These are phyloP conservation scores for Orchestes rusci DNA, from an alignment of 2,888 invertebrate species.

Conservation along the genomic window DNA sequence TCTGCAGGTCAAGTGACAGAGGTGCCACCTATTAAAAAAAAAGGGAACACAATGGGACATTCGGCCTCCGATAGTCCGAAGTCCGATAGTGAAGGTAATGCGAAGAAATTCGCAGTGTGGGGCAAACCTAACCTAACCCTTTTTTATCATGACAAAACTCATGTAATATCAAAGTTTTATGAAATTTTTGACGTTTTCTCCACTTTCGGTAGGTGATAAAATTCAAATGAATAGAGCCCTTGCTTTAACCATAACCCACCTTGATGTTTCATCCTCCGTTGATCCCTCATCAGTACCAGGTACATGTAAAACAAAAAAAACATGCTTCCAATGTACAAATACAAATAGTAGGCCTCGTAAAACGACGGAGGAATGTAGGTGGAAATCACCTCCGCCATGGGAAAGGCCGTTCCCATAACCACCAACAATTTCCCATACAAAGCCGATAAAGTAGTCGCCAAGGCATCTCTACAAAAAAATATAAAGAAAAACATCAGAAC, in stretches of 20 bases:
- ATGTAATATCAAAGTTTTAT: too few species aligned
- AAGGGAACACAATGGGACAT: too few species aligned
- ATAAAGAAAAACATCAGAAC: not conserved
- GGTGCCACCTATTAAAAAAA: too few species aligned
- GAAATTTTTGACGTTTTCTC: too few species aligned
- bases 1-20: too few species aligned
- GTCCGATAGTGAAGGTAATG: too few species aligned
- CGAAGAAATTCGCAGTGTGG: too few species aligned
- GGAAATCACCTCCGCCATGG: slow-evolving; percentile 93
- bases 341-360: slow-evolving; percentile 70
- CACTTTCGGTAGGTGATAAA: not conserved
- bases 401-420: slow-evolving; percentile 92
- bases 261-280: slow-evolving; percentile 34
- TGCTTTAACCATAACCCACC: slow-evolving; percentile 7
- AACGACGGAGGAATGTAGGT: slow-evolving; percentile 90
- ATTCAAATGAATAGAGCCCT: not conserved
- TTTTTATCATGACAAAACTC: too few species aligned
- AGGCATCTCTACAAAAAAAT: slow-evolving; percentile 61
- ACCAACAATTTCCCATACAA: slow-evolving; percentile 89
- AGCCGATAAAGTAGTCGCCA: slow-evolving; percentile 85
- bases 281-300: slow-evolving; percentile 59
- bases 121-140: too few species aligned
- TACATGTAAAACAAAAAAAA: slow-evolving; percentile 61
- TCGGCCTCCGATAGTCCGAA: too few species aligned
- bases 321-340: slow-evolving; percentile 63